Evolutionary conservation across 2,113 vertebrate genomes (phyloP).

Genomic region (Pteropus alecto): DNA sequence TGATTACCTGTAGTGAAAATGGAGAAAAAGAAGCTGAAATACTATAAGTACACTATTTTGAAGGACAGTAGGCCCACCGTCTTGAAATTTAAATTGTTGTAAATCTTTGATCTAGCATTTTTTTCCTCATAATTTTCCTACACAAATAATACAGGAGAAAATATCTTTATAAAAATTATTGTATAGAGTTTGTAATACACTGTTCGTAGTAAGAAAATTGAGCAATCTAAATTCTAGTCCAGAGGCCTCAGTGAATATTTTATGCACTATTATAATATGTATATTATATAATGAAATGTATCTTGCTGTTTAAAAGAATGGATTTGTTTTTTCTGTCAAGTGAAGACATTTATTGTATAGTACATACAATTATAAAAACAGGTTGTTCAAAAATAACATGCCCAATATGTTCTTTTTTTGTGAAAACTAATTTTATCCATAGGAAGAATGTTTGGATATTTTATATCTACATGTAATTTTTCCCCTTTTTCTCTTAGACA

Average conservation of each 20-base stretch:
- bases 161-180: not conserved
- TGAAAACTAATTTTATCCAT: not conserved
- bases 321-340: not conserved
- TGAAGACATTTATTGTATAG: not conserved
- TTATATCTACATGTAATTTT: not conserved
- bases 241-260: not conserved
- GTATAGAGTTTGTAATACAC: not conserved
- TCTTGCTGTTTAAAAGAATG: not conserved
- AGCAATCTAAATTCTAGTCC: not conserved
- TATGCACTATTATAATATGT: not conserved
- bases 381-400: not conserved
- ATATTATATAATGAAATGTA: not conserved
- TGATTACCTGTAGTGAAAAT: not conserved
- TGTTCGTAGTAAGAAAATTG: not conserved
- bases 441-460: not conserved
- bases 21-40: not conserved
- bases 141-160: not conserved
- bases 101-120: not conserved
- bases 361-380: not conserved
- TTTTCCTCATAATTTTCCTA: not conserved
- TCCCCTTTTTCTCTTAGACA: not conserved
- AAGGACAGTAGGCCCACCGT: not conserved
- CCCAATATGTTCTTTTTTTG: not conserved
- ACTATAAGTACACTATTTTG: not conserved
- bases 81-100: not conserved